A percentile compares a stretch with the other conserved stretches of the same genome.
Conservation (phyloP, 2,888 invertebrate genomes). For the Siphlonurus alternatus region DNA sequence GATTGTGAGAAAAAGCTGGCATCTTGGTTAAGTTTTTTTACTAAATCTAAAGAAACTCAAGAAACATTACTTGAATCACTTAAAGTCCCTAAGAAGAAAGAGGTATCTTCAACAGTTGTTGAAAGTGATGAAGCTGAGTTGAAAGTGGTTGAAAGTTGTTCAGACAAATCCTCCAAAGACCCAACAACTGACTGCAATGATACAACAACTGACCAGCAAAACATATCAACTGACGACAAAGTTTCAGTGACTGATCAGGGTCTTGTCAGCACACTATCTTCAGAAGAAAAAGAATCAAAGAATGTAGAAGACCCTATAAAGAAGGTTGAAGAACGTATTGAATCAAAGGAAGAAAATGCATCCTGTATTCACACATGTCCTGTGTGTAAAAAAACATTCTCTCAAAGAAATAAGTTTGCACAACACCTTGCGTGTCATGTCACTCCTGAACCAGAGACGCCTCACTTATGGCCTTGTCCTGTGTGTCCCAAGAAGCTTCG, state of each 20-base stretch:
- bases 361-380: background rate
- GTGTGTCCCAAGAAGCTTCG: background rate
- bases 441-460: background rate
- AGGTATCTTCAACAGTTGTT: background rate
- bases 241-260: no score
- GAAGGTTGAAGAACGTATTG: background rate
- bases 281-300: no score
- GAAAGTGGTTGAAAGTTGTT: background rate
- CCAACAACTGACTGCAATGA: background rate
- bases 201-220: background rate
- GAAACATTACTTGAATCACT: background rate
- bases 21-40: constrained; percentile 5
- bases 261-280: no score
- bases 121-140: background rate
- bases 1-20: constrained; percentile 8
- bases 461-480: background rate
- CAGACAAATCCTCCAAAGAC: background rate
- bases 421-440: background rate
- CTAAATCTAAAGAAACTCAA: background rate
- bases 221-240: background rate
- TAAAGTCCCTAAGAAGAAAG: background rate
- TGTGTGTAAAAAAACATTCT: background rate
- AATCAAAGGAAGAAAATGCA: background rate
- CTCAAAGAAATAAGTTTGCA: background rate
- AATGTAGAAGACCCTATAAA: background rate